phyloP scores from a whole-genome alignment of 2,888 invertebrate species.

The Chymomyza amoena region DNA sequence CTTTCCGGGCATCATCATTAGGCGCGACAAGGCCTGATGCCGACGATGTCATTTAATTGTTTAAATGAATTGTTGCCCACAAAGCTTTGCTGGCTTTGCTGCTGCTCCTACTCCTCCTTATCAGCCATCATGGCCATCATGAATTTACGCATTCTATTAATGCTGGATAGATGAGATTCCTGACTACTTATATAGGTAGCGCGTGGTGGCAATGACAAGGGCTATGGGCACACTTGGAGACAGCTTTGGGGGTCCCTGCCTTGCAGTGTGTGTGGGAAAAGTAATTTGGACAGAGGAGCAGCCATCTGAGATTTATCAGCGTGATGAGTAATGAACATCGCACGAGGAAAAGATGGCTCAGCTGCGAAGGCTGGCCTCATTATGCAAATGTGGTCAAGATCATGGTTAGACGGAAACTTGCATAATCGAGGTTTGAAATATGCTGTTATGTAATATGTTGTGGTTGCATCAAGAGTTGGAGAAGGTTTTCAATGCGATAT shows the following conservation, averaged over 20 bases:
- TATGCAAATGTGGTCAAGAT: constrained; percentile 19
- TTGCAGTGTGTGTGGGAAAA: constrained; percentile 45
- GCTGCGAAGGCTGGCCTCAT: constrained; percentile 31
- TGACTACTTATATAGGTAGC: constrained; percentile 12
- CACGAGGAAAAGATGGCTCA: constrained; percentile 21
- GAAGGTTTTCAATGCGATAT: too few relatives aligned
- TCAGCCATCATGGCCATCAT: constrained; percentile 20
- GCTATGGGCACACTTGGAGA: not conserved
- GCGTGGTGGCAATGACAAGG: constrained; percentile 32
- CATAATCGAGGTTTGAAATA: not conserved
- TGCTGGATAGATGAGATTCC: constrained; percentile 15
- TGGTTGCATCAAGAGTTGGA: too few relatives aligned
- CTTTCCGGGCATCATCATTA: constrained; percentile 49
- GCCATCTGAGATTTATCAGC: constrained; percentile 24
- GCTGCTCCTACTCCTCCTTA: not conserved
- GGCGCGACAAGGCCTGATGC: constrained; percentile 27
- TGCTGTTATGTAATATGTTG: too few relatives aligned
- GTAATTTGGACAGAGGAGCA: constrained; percentile 29
- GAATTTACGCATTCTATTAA: constrained; percentile 62
- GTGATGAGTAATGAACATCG: constrained; percentile 31
- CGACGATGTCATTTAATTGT: constrained; percentile 54
- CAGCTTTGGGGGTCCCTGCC: not conserved
- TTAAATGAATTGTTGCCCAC: constrained; percentile 47
- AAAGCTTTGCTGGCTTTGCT: constrained; percentile 52
- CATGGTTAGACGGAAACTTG: not conserved